phyloP scores from a whole-genome alignment of 2,888 invertebrate species.

The Sipha maydis region DNA sequence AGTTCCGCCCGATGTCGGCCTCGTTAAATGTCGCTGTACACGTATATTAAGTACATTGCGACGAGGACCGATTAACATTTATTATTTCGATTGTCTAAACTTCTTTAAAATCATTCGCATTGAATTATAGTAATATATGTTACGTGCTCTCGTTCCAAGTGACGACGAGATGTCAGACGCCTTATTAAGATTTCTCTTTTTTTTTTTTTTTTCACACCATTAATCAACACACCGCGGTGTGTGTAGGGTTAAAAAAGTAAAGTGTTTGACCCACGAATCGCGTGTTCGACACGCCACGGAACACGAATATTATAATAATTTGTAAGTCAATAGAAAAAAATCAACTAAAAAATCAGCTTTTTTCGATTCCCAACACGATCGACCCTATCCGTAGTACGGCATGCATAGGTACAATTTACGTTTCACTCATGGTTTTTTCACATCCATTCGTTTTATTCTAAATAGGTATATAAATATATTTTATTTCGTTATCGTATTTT shows the following conservation, averaged over 20 bases:
- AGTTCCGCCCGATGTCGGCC: neutral
- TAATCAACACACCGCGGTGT: neutral
- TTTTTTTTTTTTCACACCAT: constrained; percentile 21
- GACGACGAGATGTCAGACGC: neutral
- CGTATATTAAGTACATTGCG: neutral
- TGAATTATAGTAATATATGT: constrained; percentile 1
- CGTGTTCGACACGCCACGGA: neutral
- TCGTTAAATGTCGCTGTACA: neutral
- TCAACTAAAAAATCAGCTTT: neutral
- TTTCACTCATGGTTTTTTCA: no score
- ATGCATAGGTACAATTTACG: no score
- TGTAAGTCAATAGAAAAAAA: neutral
- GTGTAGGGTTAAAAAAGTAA: constrained; percentile 12
- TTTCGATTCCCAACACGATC: neutral
- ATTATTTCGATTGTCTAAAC: constrained; percentile 15
- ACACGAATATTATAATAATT: neutral
- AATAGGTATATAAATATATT: no score
- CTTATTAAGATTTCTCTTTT: constrained; percentile 31
- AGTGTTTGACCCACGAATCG: constrained; percentile 20
- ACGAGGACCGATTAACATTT: neutral
- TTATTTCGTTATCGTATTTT: no score
- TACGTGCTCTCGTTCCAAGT: neutral
- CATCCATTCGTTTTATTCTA: no score
- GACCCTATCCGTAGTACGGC: no score
- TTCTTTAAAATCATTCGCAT: constrained; percentile 28